Evolutionary conservation across 2,888 invertebrate species (phyloP).

Genomic region (Cheilosia vernalis): DNA sequence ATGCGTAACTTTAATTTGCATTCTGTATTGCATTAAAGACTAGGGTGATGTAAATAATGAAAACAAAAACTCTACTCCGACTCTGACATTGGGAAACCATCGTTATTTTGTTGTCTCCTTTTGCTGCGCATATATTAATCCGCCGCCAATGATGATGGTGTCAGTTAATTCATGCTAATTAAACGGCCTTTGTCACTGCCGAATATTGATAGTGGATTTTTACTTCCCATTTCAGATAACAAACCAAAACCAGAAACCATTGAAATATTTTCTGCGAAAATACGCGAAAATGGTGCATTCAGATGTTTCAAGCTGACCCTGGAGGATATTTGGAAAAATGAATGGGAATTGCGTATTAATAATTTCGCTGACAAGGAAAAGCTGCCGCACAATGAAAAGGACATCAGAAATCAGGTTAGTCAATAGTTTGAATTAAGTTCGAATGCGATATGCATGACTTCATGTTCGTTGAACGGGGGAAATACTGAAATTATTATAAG

Average conservation of each 20-base stretch:
- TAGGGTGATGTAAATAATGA: too few species aligned
- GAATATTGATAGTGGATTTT: constrained; percentile 14
- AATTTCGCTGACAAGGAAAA: constrained; percentile 89
- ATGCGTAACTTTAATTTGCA: too few species aligned
- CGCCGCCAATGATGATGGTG: background rate
- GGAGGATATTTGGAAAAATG: constrained; percentile 88
- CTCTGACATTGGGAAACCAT: too few species aligned
- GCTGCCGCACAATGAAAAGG: constrained; percentile 87
- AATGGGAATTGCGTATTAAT: constrained; percentile 88
- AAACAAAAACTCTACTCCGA: too few species aligned
- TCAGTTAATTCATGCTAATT: background rate
- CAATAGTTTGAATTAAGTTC: background rate
- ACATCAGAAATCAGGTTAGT: constrained; percentile 88
- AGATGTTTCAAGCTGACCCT: constrained; percentile 86
- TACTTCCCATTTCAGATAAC: constrained; percentile 85
- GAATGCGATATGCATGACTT: background rate
- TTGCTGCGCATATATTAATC: constrained; percentile 24
- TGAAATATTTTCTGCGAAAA: constrained; percentile 87
- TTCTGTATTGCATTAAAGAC: too few species aligned
- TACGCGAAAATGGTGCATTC: constrained; percentile 84
- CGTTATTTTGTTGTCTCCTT: background rate
- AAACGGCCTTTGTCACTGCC: background rate
- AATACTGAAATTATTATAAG: background rate
- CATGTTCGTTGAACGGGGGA: background rate
- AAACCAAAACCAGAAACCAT: constrained; percentile 89